Conservation (phyloP, 2,797 vertebrate species). For the Sebastes goodei region DNA sequence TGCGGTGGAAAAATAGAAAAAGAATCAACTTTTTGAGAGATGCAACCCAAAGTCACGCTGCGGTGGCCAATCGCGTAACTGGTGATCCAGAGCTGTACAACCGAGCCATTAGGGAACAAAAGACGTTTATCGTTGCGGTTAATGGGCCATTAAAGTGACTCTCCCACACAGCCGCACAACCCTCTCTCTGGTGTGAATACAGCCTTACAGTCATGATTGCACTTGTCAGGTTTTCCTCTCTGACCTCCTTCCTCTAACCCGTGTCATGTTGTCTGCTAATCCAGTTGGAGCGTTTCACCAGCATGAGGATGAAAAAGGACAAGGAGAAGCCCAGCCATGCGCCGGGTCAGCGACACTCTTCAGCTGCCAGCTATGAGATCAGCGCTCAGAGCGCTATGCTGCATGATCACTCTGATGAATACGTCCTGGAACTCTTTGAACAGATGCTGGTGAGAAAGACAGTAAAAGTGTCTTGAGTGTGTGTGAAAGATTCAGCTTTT, state of each 20-base stretch:
- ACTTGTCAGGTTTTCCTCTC: neutral
- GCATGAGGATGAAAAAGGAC: slow-evolving; percentile 93
- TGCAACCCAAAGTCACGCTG: too few relatives aligned
- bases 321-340: slow-evolving; percentile 84
- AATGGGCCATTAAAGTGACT: too few relatives aligned
- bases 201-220: neutral
- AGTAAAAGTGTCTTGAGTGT: neutral
- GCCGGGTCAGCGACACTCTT: slow-evolving; percentile 83
- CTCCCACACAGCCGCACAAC: too few relatives aligned
- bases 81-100: too few relatives aligned
- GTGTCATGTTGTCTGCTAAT: slow-evolving; percentile 41
- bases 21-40: too few relatives aligned
- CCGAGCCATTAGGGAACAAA: too few relatives aligned
- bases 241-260: slow-evolving; percentile 31
- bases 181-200: too few relatives aligned
- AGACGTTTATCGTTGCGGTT: too few relatives aligned
- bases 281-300: slow-evolving; percentile 93
- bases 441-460: slow-evolving; percentile 91
- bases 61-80: too few relatives aligned
- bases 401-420: slow-evolving; percentile 84
- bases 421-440: slow-evolving; percentile 90
- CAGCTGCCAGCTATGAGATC: slow-evolving; percentile 84
- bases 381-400: slow-evolving; percentile 74
- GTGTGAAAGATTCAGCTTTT: neutral
- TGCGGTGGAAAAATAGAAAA: too few relatives aligned